A percentile compares a stretch with the other conserved stretches of the same genome.
Evolutionary conservation across 2,888 invertebrate genomes (phyloP).

Genomic region (Ernsta delagoae): DNA sequence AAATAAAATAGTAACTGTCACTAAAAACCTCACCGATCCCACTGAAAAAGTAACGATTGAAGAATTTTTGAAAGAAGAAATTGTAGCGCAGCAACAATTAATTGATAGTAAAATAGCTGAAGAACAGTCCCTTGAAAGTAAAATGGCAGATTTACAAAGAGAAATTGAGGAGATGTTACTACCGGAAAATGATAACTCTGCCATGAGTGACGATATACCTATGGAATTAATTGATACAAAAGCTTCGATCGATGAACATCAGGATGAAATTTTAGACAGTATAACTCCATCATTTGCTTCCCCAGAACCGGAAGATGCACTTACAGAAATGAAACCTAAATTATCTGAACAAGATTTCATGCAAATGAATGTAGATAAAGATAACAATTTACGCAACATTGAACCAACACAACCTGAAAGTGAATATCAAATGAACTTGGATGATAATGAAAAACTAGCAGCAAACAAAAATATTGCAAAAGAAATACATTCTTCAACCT

Average conservation of each 20-base stretch:
- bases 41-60: slow-evolving; percentile 36
- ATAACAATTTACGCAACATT: slow-evolving; percentile 47
- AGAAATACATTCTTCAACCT: slow-evolving; percentile 24
- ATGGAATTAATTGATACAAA: slow-evolving; percentile 63
- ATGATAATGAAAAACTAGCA: not conserved
- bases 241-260: slow-evolving; percentile 57
- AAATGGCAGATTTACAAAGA: slow-evolving; percentile 79
- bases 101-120: slow-evolving; percentile 57
- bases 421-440: slow-evolving; percentile 8
- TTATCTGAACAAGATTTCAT: not conserved
- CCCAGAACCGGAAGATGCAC: slow-evolving; percentile 61
- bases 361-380: slow-evolving; percentile 44
- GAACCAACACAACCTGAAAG: slow-evolving; percentile 46
- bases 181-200: slow-evolving; percentile 76
- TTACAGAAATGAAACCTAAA: slow-evolving; percentile 30
- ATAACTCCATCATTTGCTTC: slow-evolving; percentile 67
- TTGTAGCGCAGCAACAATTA: slow-evolving; percentile 37
- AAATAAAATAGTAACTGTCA: not conserved
- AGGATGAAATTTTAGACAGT: slow-evolving; percentile 64
- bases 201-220: slow-evolving; percentile 64
- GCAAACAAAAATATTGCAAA: not conserved
- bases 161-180: slow-evolving; percentile 80
- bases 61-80: slow-evolving; percentile 48
- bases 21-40: not conserved
- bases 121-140: slow-evolving; percentile 73